Percentiles rank a stretch among this genome's conserved stretches.
Evolutionary conservation across 2,888 invertebrate genomes (phyloP).

Genomic region (Rhopalosiphum nymphaeae): DNA sequence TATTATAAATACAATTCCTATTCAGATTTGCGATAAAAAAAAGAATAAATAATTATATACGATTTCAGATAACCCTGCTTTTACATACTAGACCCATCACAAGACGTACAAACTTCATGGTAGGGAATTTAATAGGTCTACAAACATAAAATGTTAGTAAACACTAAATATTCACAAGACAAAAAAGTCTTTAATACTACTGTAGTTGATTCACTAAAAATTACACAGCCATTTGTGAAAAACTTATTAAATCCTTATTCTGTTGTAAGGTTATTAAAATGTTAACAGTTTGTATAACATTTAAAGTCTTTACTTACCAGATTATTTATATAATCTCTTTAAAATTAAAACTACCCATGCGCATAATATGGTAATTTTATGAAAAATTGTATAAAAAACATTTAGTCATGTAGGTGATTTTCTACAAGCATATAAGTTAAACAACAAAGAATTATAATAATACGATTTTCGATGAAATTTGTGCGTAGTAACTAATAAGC

Average conservation of each 20-base stretch:
- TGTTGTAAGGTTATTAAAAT: constrained; percentile 15
- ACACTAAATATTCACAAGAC: not conserved
- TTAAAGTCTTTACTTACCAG: not conserved
- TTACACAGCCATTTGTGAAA: not conserved
- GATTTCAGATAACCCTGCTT: not conserved
- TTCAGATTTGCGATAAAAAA: not conserved
- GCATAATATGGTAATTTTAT: constrained; percentile 4
- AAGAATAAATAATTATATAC: not conserved
- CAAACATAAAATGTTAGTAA: not conserved
- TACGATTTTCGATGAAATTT: not conserved
- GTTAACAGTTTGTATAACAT: constrained; percentile 15
- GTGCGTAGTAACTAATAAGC: not conserved
- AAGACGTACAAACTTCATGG: not conserved
- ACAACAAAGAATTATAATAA: not conserved
- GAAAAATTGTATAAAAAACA: not conserved
- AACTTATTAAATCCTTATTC: not conserved
- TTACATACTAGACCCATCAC: not conserved
- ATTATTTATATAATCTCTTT: constrained; percentile 25
- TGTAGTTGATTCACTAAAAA: not conserved
- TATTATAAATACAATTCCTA: not conserved
- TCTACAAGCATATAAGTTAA: not conserved
- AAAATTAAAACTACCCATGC: not conserved
- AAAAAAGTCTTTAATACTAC: not conserved
- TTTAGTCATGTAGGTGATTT: not conserved
- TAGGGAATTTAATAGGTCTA: not conserved